Base-by-base conservation (phyloP, 1,140 invertebrate genomes). In the Agraylea sexmaculata region DNA sequence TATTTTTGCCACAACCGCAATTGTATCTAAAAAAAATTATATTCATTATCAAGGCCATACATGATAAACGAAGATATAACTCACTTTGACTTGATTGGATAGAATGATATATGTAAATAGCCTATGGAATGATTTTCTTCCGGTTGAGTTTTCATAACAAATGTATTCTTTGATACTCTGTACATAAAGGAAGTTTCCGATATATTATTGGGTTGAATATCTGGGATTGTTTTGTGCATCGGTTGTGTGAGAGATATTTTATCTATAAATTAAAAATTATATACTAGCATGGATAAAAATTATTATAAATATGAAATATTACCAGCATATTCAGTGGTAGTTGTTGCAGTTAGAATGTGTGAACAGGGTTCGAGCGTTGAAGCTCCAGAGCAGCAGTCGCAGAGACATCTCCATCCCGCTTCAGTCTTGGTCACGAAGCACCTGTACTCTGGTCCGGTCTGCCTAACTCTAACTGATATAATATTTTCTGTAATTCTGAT, bases 121-220 rank as follows among this genome's bases (percentile, higher is more conserved):
- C 82, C 82, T 13, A 86, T 59, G 6, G 79, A 79, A 54, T 84
- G 74, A 50, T 78, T 77, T 1, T 72, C 64, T 40, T 71, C 74
- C 11, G 71, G 65, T 57, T 80, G 76, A 56, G 80, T 84, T 56
- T 79, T 83, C 0, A 86, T 80, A 27, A 76, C 82, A 75, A 87
- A 80, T 22, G 80, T 77, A 48, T 74, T 75, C 59, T 80, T 81
- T 1, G 81, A 80, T 16, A 86, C 75, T 51, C 81, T 69, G 56
- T 87, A 83, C 7, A 87, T 80, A 10, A 85, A 56, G 2, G 78
- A 75, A 15, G 77, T 77, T 15, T 71, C 64, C 8, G 71, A 75
- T 56, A 80, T 74, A 8, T 70, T 71, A 1, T 40, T 12, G 13
- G 28, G 28, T 3, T 71, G 71, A 36, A 83, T 51, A 15, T 72